These are phyloP conservation scores for Matsumyia berberina DNA, from an alignment of 2,888 invertebrate species.

Conservation along the genomic window DNA sequence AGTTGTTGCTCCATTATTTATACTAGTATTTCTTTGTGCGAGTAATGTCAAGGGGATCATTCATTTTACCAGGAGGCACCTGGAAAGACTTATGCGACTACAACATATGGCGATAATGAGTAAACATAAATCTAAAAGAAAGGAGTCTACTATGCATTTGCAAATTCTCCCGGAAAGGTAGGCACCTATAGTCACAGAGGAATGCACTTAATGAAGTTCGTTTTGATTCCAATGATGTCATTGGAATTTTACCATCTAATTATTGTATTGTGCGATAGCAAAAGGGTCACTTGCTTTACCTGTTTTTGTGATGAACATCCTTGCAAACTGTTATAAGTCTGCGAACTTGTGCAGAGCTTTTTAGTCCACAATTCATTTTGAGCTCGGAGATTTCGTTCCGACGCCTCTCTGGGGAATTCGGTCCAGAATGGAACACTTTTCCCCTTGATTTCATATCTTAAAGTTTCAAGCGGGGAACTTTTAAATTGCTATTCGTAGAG, in stretches of 20 bases:
- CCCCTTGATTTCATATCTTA: constrained; percentile 25
- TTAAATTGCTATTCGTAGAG: constrained; percentile 8
- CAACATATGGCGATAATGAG: constrained; percentile 44
- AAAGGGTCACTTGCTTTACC: constrained; percentile 30
- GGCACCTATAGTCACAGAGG: constrained; percentile 34
- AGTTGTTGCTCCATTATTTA: constrained; percentile 70
- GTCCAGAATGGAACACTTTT: constrained; percentile 38
- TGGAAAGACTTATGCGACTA: constrained; percentile 16
- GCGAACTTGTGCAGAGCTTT: constrained; percentile 36
- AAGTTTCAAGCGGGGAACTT: constrained; percentile 10
- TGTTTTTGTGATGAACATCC: constrained; percentile 1
- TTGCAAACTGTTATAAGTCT: constrained; percentile 54
- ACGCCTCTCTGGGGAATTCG: constrained; percentile 11
- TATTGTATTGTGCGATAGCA: constrained; percentile 48
- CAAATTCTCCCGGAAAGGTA: background rate
- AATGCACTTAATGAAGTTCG: constrained; percentile 56
- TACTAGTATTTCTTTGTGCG: constrained; percentile 33
- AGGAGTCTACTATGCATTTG: constrained; percentile 15
- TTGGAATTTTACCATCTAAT: constrained; percentile 47
- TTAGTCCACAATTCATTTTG: constrained; percentile 52
- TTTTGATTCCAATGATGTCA: constrained; percentile 63
- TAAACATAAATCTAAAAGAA: constrained; percentile 35
- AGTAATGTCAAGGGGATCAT: constrained; percentile 68
- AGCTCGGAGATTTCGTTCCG: constrained; percentile 2
- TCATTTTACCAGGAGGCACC: constrained; percentile 33